A percentile compares a stretch with the other conserved stretches of the same genome.
Evolutionary conservation across 2,113 vertebrate species (phyloP).

Genomic region (Dipodomys stephensi): DNA sequence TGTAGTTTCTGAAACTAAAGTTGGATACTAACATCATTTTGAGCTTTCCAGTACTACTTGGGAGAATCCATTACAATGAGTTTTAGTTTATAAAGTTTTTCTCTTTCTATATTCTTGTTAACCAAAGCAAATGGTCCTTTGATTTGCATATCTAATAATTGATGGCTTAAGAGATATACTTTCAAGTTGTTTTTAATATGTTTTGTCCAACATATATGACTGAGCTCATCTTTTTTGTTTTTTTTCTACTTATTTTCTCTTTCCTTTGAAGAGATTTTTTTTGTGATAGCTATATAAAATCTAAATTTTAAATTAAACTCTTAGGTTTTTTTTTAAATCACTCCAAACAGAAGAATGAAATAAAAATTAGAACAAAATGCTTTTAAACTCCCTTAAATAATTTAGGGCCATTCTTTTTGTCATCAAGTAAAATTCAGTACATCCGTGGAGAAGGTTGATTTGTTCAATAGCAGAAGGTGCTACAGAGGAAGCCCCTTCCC

Average conservation of each 20-base stretch:
- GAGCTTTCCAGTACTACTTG: neutral
- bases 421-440: neutral
- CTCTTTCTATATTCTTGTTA: neutral
- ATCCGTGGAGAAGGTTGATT: neutral
- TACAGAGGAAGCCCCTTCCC: neutral
- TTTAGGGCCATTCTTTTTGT: neutral
- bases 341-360: neutral
- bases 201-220: neutral
- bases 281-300: neutral
- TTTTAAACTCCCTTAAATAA: constrained; percentile 3
- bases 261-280: neutral
- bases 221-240: neutral
- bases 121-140: neutral
- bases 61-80: neutral
- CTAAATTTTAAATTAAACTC: constrained; percentile 23
- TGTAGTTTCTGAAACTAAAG: neutral
- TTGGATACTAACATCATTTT: neutral
- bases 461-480: neutral
- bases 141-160: neutral
- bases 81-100: neutral
- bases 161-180: neutral
- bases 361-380: neutral
- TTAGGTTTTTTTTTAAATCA: neutral
- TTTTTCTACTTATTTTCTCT: neutral
- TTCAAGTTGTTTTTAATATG: neutral